These are phyloP conservation scores for Andricus grossulariae DNA, from an alignment of 1,140 invertebrate genomes.

Conservation along the genomic window DNA sequence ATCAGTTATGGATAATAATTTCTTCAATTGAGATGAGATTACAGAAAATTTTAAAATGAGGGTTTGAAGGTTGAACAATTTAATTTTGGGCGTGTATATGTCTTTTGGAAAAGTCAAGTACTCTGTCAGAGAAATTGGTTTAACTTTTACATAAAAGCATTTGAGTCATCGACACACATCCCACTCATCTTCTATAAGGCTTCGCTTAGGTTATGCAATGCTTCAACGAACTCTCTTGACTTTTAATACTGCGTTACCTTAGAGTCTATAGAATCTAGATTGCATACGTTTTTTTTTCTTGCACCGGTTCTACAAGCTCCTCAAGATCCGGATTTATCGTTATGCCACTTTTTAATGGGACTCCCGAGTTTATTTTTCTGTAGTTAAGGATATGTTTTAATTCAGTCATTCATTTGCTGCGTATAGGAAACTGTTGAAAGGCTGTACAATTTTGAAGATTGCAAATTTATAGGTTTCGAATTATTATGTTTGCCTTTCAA, in stretches of 20 bases:
- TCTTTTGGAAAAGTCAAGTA: conserved; percentile 24
- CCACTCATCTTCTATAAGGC: conserved; percentile 42
- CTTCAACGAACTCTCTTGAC: conserved; percentile 35
- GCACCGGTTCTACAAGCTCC: background rate
- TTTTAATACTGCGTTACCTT: conserved; percentile 41
- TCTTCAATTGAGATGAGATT: too few species aligned
- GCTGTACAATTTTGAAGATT: too few species aligned
- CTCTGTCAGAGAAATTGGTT: conserved; percentile 52
- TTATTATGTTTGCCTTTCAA: too few species aligned
- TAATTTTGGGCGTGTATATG: background rate
- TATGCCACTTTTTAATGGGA: background rate
- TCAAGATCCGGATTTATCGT: conserved; percentile 9
- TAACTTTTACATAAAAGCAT: conserved; percentile 63
- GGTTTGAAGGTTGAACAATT: background rate
- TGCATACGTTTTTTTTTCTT: conserved; percentile 26
- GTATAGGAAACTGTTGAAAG: too few species aligned
- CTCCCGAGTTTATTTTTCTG: background rate
- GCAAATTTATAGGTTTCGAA: too few species aligned
- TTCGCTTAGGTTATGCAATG: conserved; percentile 50
- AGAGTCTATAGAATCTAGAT: conserved; percentile 17
- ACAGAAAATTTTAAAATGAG: too few species aligned
- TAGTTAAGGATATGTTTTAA: background rate
- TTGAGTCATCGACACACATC: conserved; percentile 50
- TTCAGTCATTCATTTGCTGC: too few species aligned
- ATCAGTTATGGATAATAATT: too few species aligned